phyloP scores from a whole-genome alignment of 2,797 vertebrate species.

The Paguma larvata region DNA sequence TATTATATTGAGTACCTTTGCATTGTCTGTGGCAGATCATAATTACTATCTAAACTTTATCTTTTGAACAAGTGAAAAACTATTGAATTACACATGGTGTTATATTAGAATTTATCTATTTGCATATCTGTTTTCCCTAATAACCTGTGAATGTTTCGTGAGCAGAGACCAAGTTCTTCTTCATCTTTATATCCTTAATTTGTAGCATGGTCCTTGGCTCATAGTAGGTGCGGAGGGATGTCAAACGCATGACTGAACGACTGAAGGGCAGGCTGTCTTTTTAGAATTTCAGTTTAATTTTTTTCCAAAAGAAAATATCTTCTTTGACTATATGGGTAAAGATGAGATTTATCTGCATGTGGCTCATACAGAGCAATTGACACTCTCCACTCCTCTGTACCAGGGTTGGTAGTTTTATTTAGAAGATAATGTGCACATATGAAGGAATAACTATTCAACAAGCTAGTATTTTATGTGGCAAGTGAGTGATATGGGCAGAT shows the following conservation, averaged over 20 bases:
- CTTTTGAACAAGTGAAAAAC: constrained; percentile 35
- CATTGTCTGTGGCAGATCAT: constrained; percentile 4
- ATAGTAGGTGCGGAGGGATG: not conserved
- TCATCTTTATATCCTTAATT: constrained; percentile 50
- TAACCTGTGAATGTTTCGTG: constrained; percentile 27
- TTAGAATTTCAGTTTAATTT: constrained; percentile 33
- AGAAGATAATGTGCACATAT: not conserved
- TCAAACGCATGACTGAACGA: constrained; percentile 5
- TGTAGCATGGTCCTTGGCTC: not conserved
- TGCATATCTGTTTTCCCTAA: constrained; percentile 45
- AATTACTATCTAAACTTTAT: constrained; percentile 40
- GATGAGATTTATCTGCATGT: not conserved
- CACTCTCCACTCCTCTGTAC: constrained; percentile 17
- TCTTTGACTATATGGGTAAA: constrained; percentile 19
- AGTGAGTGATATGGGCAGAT: not conserved
- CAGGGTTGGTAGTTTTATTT: not conserved
- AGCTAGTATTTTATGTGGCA: not conserved
- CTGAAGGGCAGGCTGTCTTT: constrained; percentile 9
- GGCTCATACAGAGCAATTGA: not conserved
- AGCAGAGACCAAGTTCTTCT: constrained; percentile 23
- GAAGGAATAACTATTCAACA: not conserved
- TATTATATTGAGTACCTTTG: constrained; percentile 28
- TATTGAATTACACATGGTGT: constrained; percentile 12
- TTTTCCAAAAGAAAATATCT: not conserved
- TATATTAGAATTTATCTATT: not conserved